Evolutionary conservation across 2,888 invertebrate species (phyloP), one percentile per base, ranked within the genome.

Genomic region (Carabus problematicus): DNA sequence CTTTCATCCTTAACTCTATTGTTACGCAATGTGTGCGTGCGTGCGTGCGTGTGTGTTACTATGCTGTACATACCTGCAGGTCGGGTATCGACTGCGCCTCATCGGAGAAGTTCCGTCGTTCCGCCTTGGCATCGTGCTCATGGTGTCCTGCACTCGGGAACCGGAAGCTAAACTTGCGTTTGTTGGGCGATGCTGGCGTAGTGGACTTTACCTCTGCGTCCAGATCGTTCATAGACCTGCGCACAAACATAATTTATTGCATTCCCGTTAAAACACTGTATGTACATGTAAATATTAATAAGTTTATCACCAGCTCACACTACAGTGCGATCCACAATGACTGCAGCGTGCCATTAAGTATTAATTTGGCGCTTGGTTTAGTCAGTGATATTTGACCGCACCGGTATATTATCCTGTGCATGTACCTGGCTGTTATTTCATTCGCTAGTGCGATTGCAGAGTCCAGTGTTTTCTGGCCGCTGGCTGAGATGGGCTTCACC

Each of bases 401-500:
- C n/a, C n/a, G n/a, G n/a, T n/a, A n/a, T n/a, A n/a, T n/a, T n/a
- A n/a, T n/a, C n/a, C n/a, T n/a, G 19, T 62, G 7, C 9, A 0
- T 29, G 52, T 80, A 90, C 84, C 88, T 87, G 58, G 90, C 89
- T 54, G 94, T 95, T 71, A 97, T 87, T 83, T 97, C 95, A 80
- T 95, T 95, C 16, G 96, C 97, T 83, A 97, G 87, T 63, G 95
- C 95, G 71, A 97, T 95, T 0, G 97, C 97, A 16, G 93, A 93
- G 76, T 97, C 94, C 71, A 98, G 85, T 8, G 94, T 94, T 80
- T 91, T 93, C 80, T 95, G 91, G 78, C 97, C 97, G 71, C 95
- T 91, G 0, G 95, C 93, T 9, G 97, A 97, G 83, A 98, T 96
- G 2, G 92, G 94, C 81, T 97, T 97, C 78, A 97, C 92, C 0